phyloP scores from a whole-genome alignment of 2,797 vertebrate genomes.

The Moxostoma hubbsi region DNA sequence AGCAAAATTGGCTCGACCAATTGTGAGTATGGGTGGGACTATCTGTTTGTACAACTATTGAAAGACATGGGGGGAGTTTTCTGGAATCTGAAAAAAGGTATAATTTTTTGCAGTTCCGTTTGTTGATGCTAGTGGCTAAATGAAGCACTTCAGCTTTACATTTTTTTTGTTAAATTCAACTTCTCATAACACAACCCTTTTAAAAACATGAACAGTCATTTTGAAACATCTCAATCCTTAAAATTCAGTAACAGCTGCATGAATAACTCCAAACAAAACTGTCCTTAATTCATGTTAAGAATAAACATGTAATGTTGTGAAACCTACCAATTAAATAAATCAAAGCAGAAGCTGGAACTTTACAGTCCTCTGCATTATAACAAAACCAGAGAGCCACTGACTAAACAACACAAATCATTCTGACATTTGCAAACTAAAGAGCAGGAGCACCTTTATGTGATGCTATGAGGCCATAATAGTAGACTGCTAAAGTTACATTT shows the following conservation, averaged over 20 bases:
- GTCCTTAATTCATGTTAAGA: not conserved
- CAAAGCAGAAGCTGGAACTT: slow-evolving; percentile 28
- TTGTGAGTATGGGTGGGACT: no score
- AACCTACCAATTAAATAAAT: slow-evolving; percentile 21
- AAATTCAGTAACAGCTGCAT: not conserved
- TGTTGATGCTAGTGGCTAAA: no score
- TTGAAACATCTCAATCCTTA: not conserved
- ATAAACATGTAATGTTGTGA: slow-evolving; percentile 14
- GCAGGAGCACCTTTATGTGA: slow-evolving; percentile 19
- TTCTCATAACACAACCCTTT: not conserved
- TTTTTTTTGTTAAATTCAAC: not conserved
- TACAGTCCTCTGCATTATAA: slow-evolving; percentile 26
- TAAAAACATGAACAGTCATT: not conserved
- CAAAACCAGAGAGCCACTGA: not conserved
- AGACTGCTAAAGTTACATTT: slow-evolving; percentile 6
- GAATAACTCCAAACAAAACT: not conserved
- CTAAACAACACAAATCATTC: slow-evolving; percentile 44
- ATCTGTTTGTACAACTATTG: no score
- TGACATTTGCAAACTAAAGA: slow-evolving; percentile 20
- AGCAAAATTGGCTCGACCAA: no score
- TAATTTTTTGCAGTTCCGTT: no score
- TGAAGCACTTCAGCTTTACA: not conserved
- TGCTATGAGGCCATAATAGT: not conserved
- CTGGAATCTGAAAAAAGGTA: no score
- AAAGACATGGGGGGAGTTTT: no score